Conservation (phyloP, 2,888 invertebrate genomes). For the Eugnorisma glareosa region DNA sequence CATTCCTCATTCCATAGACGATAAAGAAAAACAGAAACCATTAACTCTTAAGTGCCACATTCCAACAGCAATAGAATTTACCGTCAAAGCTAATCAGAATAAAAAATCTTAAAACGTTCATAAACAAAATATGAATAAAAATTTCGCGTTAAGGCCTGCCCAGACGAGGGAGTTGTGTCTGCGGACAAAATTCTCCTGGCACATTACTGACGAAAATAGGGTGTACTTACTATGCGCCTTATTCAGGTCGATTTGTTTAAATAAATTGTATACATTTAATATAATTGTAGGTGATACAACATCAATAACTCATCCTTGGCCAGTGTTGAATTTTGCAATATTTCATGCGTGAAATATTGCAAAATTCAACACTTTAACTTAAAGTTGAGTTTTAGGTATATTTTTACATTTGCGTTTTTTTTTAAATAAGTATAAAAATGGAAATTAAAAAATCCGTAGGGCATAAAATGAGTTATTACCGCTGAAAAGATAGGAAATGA, state of each 20-base stretch:
- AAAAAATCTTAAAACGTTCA: conserved; percentile 56
- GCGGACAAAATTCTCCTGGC: neutral
- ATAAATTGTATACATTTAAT: no score
- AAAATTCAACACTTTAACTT: no score
- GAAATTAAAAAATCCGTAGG: neutral
- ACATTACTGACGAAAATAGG: neutral
- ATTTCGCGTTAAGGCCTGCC: neutral
- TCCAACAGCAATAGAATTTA: conserved; percentile 52
- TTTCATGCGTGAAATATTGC: no score
- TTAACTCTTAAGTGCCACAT: conserved; percentile 32
- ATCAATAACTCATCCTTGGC: no score
- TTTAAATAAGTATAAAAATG: neutral
- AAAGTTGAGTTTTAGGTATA: no score
- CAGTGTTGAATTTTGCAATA: no score
- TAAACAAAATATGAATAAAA: conserved; percentile 65
- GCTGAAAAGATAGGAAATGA: neutral
- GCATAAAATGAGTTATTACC: neutral
- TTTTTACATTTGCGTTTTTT: no score
- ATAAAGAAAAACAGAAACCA: conserved; percentile 13
- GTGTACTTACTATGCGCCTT: neutral
- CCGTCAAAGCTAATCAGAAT: conserved; percentile 56
- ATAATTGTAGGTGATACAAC: no score
- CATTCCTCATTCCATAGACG: conserved; percentile 18
- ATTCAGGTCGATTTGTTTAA: neutral
- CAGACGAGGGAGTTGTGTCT: neutral